Base-by-base conservation (phyloP, 2,113 vertebrate species). In the Globicephala melas region DNA sequence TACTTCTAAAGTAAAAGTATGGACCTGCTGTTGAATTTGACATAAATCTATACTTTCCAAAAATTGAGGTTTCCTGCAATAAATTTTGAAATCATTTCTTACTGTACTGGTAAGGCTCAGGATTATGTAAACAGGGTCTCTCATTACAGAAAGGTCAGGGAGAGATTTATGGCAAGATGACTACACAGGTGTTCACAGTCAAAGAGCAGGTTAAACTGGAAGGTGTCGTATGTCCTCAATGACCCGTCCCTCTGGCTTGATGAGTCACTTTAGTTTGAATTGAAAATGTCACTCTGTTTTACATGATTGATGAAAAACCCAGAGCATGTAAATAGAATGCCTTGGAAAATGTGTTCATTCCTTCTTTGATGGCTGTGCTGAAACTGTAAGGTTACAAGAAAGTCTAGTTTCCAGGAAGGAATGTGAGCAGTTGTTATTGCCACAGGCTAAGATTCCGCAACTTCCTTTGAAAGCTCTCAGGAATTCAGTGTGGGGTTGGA, bases 141-240 rank as follows among this genome's bases (percentile, higher is more conserved):
- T 77, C 36, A 47, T 38, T 76, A 58, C 55, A 33, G n/a, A 77
- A 95, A 26, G 44, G 36, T 44, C 44, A 93, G 28, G 58, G 73
- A 93, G 67, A 94, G 53, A 73, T 90, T 87, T 83, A 87, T 53
- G 73, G 50, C 18, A 73, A 55, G 58, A 38, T 62, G 20, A 77
- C 26, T 58, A 50, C 67, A 58, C 26, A 83, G 83, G 47, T 89
- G 83, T 93, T 89, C 71, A 62, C 33, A 77, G 89, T 38, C 15
- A 25, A 38, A 58, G 5, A 76, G 60, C 85, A 95, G 74, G 95
- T 95, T 96, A 91, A 93, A 87, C 96, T 80, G 70, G 95, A 96
- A 96, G 71, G 87, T 76, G 63, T 50, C 41, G 5, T 68, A 47
- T n/a, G 11, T 77, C 55, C 63, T 87, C 67, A 63, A 3, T 44